A percentile compares a stretch with the other conserved stretches of the same genome.
These are phyloP conservation scores for Epicauta chinensis DNA, from an alignment of 1,140 invertebrate genomes.

Conservation along the genomic window DNA sequence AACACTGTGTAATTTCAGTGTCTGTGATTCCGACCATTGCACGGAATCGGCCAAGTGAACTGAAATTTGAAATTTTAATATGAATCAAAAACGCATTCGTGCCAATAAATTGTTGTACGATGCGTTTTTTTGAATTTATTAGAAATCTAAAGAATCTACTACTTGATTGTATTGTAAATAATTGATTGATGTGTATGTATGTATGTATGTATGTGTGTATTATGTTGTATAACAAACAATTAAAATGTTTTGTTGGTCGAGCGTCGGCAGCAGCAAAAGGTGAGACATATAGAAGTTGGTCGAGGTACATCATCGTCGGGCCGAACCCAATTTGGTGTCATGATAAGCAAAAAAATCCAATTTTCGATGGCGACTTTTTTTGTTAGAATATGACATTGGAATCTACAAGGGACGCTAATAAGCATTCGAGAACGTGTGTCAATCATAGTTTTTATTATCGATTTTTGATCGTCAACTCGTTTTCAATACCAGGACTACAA, in stretches of 20 bases:
- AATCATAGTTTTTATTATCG: conserved; percentile 15
- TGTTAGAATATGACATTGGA: conserved; percentile 17
- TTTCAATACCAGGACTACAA: conserved; percentile 16
- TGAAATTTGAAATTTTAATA: conserved; percentile 38
- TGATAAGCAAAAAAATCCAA: conserved; percentile 21
- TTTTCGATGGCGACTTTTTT: conserved; percentile 16
- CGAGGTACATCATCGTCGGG: conserved; percentile 9
- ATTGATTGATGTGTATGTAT: too few relatives aligned
- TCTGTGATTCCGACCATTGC: conserved; percentile 34
- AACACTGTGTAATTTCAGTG: conserved; percentile 38
- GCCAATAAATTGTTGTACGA: conserved; percentile 32
- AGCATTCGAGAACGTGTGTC: conserved; percentile 16
- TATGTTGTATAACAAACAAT: too few relatives aligned
- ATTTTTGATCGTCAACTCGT: conserved; percentile 16
- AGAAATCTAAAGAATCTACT: too few relatives aligned
- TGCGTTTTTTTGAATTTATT: conserved; percentile 22
- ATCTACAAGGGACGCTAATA: conserved; percentile 16
- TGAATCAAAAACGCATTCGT: conserved; percentile 36
- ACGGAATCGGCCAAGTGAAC: conserved; percentile 22
- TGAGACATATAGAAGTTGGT: conserved; percentile 8
- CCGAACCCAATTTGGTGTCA: conserved; percentile 15
- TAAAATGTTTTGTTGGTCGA: neutral
- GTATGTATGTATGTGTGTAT: too few relatives aligned
- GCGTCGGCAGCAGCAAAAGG: conserved; percentile 15
- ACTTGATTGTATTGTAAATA: too few relatives aligned